phyloP scores from a whole-genome alignment of 1,140 invertebrate species.

The Calephelis virginiensis region DNA sequence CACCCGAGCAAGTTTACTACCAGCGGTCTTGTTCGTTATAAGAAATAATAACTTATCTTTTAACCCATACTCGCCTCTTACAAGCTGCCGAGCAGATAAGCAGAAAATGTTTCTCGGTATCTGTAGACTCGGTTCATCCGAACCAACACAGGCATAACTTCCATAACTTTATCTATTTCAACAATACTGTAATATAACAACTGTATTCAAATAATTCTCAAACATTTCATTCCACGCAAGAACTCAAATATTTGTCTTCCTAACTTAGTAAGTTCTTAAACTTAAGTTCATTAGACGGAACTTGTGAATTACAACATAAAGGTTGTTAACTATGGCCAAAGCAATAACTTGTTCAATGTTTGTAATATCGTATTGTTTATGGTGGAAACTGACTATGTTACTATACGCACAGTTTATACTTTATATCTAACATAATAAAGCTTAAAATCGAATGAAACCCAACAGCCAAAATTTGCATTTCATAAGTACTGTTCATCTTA shows the following conservation, averaged over 20 bases:
- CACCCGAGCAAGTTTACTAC: no score
- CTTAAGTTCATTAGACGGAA: neutral
- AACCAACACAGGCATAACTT: neutral
- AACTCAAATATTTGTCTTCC: neutral
- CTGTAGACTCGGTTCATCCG: no score
- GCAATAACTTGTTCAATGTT: conserved; percentile 11
- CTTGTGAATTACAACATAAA: neutral
- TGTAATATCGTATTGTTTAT: conserved; percentile 20
- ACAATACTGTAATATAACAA: neutral
- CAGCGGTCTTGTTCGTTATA: no score
- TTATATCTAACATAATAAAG: neutral
- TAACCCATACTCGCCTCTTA: no score
- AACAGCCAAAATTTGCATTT: conserved; percentile 13
- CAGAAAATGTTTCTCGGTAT: no score
- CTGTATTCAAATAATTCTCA: neutral
- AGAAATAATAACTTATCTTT: no score
- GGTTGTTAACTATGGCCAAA: conserved; percentile 2
- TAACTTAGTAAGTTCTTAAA: conserved; percentile 1
- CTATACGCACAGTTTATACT: neutral
- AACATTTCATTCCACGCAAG: neutral
- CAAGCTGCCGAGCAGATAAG: no score
- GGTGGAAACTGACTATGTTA: neutral
- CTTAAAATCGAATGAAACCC: neutral
- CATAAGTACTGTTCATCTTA: conserved; percentile 20
- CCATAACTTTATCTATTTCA: neutral